Evolutionary conservation across 2,113 vertebrate species (phyloP).

Genomic region (Campylomormyrus tamandua): DNA sequence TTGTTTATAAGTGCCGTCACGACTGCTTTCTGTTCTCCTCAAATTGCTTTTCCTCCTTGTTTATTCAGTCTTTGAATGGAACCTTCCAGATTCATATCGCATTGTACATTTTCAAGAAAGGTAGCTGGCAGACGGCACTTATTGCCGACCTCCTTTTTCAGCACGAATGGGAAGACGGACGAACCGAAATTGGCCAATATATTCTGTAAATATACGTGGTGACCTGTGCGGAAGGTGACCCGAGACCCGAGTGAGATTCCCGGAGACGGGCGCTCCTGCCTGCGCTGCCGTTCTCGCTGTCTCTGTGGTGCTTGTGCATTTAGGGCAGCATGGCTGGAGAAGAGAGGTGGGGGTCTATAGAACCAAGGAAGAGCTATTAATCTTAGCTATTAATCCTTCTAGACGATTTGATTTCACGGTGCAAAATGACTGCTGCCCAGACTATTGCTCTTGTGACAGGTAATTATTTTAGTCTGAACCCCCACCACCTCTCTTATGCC

Average conservation of each 20-base stretch:
- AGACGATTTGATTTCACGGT: constrained; percentile 47
- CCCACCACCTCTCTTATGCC: constrained; percentile 32
- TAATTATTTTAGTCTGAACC: constrained; percentile 53
- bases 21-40: background rate
- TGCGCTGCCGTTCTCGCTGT: constrained; percentile 19
- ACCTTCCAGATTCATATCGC: background rate
- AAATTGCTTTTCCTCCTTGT: background rate
- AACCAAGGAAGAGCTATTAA: constrained; percentile 34
- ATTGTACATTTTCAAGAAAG: background rate
- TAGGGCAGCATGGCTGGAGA: constrained; percentile 53
- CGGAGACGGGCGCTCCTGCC: background rate
- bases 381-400: constrained; percentile 32
- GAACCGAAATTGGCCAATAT: background rate
- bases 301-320: constrained; percentile 51
- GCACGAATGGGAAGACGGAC: background rate
- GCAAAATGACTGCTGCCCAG: constrained; percentile 36
- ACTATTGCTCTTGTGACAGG: constrained; percentile 47
- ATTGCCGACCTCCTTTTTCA: background rate
- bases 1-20: background rate
- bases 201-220: background rate
- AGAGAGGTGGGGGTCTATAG: constrained; percentile 39
- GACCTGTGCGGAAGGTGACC: background rate
- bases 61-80: background rate
- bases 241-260: background rate
- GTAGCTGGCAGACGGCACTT: background rate